Evolutionary conservation across 2,113 vertebrate genomes (phyloP), one percentile per base, ranked within the genome.

Genomic region (Argyrosomus japonicus): DNA sequence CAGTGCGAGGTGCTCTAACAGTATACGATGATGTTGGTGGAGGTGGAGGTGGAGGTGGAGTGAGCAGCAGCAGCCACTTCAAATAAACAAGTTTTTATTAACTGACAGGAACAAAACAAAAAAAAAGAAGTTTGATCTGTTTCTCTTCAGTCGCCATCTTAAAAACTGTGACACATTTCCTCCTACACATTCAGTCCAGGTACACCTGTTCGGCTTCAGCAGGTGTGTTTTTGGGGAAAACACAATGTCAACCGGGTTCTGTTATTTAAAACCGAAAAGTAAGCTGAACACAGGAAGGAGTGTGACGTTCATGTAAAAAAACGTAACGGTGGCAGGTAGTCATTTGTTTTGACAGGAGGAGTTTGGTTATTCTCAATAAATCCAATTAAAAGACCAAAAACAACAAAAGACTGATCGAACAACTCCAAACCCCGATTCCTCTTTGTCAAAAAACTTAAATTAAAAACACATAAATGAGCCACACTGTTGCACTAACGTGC

Each of bases 21-120:
- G 61, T 50, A n/a, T 21, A 40, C 47, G 19, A 57, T 1, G 57
- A 64, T n/a, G 70, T 50, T 23, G 57, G 48, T 71, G 5, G 40
- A 57, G 0, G 63, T 61, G 65, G 74, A 74, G 69, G 75, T 9
- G 50, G 51, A 58, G 57, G 57, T 78, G 58, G 77, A 79, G 64
- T 29, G 43, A 40, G 36, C 36, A 79, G 70, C 63, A 68, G 63
- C 68, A 87, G 80, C 74, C 64, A 50, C 17, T 32, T 78, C n/a
- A 78, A 86, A 89, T 65, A 64, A 77, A 89, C 54, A 76, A 3
- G 1, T 68, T 86, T 78, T 82, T 84, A 87, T 84, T 80, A 80
- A 70, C 47, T 1, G 57, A 58, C 54, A 61, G 43, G 13, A 60
- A 68, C 56, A 75, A 54, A 48, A 40, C 1, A 40, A 40, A 40